Conservation (phyloP, 2,888 invertebrate species). For the Philopedon plagiatum region DNA sequence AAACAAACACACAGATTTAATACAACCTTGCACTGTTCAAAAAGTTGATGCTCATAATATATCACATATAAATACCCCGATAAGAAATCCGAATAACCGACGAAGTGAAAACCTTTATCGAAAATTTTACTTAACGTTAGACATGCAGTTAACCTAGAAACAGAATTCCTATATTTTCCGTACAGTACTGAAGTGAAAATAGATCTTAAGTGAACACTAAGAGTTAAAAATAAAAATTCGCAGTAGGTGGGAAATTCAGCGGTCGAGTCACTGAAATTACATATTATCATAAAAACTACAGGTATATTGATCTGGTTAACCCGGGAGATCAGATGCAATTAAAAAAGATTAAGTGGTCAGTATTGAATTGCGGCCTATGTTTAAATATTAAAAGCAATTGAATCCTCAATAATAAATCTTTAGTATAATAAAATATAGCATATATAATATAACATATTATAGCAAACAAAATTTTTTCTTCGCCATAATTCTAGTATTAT, state of each 20-base stretch:
- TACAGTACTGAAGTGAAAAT: constrained; percentile 36
- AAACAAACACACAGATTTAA: not conserved
- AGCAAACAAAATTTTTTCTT: no score
- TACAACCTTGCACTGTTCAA: not conserved
- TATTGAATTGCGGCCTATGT: no score
- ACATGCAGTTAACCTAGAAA: constrained; percentile 31
- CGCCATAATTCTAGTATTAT: no score
- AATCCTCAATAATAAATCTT: no score
- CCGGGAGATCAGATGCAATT: not conserved
- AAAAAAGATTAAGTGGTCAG: not conserved
- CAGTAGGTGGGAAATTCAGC: constrained; percentile 42
- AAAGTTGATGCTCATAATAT: not conserved
- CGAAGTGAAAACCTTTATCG: constrained; percentile 10
- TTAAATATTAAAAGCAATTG: no score
- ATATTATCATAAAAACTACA: constrained; percentile 17
- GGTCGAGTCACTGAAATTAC: constrained; percentile 32
- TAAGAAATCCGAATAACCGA: not conserved
- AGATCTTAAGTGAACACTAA: constrained; percentile 37
- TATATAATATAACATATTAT: no score
- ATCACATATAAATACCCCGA: not conserved
- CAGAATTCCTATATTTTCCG: constrained; percentile 17
- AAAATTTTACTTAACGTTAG: not conserved
- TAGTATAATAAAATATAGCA: no score
- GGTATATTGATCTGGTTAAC: not conserved
- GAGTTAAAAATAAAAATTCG: constrained; percentile 44